Conservation (phyloP, 2,113 vertebrate species). For the Maccullochella peelii region DNA sequence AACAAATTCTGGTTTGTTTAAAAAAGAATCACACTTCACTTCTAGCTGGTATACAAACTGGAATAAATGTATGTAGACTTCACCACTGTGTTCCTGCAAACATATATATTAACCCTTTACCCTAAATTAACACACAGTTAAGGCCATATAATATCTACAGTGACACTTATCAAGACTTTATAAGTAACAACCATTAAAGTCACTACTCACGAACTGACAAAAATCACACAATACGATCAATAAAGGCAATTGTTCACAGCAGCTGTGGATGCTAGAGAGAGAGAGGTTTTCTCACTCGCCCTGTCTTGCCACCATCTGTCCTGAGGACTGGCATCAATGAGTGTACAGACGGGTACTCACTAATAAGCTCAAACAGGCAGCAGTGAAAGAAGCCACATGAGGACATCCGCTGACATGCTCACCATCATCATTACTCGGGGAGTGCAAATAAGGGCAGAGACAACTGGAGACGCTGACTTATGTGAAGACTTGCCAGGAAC, state of each 20-base stretch:
- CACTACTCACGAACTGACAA: not conserved
- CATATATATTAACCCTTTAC: not conserved
- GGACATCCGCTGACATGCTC: slow-evolving; percentile 70
- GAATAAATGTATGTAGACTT: not conserved
- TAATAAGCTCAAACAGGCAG: slow-evolving; percentile 79
- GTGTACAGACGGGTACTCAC: slow-evolving; percentile 74
- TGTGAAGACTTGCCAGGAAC: slow-evolving; percentile 51
- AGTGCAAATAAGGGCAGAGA: slow-evolving; percentile 64
- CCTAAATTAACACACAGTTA: not conserved
- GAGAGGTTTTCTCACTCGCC: slow-evolving; percentile 61
- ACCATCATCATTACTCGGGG: slow-evolving; percentile 55
- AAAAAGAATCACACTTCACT: not conserved
- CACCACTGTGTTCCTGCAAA: not conserved
- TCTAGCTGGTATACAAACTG: not conserved
- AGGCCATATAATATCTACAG: not conserved
- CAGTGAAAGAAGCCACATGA: slow-evolving; percentile 70
- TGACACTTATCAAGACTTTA: not conserved
- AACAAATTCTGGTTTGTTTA: slow-evolving; percentile 1
- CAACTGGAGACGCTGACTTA: slow-evolving; percentile 36
- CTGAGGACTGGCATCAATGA: slow-evolving; percentile 74
- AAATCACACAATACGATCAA: slow-evolving; percentile 16
- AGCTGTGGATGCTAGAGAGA: slow-evolving; percentile 22
- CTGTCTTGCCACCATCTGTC: slow-evolving; percentile 76
- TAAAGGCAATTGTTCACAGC: slow-evolving; percentile 26
- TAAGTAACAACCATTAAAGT: not conserved